Conservation (phyloP, 2,888 invertebrate genomes). For the Yponomeuta malinellus region DNA sequence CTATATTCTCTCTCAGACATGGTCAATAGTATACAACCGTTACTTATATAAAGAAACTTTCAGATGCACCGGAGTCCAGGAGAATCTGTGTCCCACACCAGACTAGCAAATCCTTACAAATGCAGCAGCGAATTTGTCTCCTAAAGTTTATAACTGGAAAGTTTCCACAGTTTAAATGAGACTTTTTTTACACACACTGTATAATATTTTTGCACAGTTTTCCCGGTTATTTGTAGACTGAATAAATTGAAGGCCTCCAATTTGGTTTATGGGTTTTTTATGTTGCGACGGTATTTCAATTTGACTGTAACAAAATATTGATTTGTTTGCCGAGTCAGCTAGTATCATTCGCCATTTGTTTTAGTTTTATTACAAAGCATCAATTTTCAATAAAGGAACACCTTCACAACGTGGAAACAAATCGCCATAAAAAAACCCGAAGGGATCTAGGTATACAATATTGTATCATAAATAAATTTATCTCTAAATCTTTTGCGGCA, state of each 20-base stretch:
- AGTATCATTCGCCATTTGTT: not conserved
- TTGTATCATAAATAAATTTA: slow-evolving; percentile 13
- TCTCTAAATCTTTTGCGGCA: slow-evolving; percentile 1
- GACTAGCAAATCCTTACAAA: slow-evolving; percentile 57
- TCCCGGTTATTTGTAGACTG: slow-evolving; percentile 1
- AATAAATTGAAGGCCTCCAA: not conserved
- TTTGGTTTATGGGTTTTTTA: not conserved
- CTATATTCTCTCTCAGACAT: too few species aligned
- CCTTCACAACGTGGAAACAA: not conserved
- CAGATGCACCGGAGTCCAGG: too few species aligned
- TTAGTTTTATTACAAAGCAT: not conserved
- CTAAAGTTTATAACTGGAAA: slow-evolving; percentile 52
- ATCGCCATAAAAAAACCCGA: not conserved
- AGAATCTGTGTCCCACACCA: slow-evolving; percentile 48
- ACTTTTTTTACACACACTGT: slow-evolving; percentile 24
- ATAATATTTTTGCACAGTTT: slow-evolving; percentile 1
- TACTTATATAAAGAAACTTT: too few species aligned
- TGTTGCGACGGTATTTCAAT: not conserved
- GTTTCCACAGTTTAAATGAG: slow-evolving; percentile 39
- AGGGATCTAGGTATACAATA: slow-evolving; percentile 7
- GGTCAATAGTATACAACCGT: too few species aligned
- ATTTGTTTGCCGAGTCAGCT: not conserved
- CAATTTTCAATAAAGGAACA: not conserved
- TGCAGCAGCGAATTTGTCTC: slow-evolving; percentile 63
- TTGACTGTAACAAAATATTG: not conserved